Evolutionary conservation across 2,113 vertebrate species (phyloP).

Genomic region (Alligator mississippiensis): DNA sequence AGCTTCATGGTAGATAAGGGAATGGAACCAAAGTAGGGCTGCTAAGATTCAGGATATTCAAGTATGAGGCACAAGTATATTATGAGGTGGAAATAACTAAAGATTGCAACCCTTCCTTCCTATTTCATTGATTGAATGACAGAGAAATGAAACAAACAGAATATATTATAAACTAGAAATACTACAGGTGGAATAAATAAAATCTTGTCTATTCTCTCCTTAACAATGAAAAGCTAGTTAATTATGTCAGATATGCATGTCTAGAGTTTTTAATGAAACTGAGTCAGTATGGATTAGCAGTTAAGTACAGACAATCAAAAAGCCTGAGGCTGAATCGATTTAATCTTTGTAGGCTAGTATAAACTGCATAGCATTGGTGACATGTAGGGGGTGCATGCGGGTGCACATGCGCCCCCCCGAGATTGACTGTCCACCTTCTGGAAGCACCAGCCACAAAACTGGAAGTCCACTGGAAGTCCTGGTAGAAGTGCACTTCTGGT

Average conservation of each 20-base stretch:
- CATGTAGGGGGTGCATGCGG: no score
- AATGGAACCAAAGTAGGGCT: slow-evolving; percentile 36
- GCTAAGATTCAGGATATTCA: slow-evolving; percentile 22
- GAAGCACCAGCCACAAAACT: no score
- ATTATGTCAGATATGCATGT: slow-evolving; percentile 23
- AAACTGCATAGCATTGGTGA: no score
- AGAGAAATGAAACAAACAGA: slow-evolving; percentile 65
- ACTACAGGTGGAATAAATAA: slow-evolving; percentile 65
- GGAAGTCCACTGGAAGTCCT: no score
- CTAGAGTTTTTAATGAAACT: slow-evolving; percentile 57
- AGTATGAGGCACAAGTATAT: slow-evolving; percentile 48
- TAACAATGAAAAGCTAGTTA: neutral
- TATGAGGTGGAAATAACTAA: slow-evolving; percentile 41
- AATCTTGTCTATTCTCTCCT: slow-evolving; percentile 45
- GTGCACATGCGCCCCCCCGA: no score
- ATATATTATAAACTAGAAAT: slow-evolving; percentile 55
- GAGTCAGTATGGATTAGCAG: neutral
- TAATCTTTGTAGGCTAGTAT: no score
- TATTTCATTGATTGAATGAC: slow-evolving; percentile 62
- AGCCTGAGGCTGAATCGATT: no score
- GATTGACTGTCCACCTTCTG: no score
- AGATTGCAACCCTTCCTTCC: slow-evolving; percentile 49
- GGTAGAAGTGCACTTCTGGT: no score
- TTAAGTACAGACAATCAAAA: no score
- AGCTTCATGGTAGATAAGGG: slow-evolving; percentile 27